Evolutionary conservation across 2,797 vertebrate species (phyloP).

Genomic region (Gymnoscopelus braueri): DNA sequence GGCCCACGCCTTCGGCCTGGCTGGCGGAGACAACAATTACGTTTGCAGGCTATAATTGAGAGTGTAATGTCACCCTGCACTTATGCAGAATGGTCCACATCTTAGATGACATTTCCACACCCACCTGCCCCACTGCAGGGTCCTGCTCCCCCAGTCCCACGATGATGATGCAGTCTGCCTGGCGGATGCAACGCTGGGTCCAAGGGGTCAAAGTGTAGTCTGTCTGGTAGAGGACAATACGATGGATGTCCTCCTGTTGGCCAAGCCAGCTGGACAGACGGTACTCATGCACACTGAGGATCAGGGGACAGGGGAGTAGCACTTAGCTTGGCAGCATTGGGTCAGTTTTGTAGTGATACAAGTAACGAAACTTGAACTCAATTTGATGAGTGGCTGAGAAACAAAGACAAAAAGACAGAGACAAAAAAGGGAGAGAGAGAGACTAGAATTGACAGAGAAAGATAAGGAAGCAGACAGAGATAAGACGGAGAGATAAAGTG

Average conservation of each 20-base stretch:
- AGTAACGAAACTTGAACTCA: constrained; percentile 35
- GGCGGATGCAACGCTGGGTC: constrained; percentile 95
- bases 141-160: constrained; percentile 95
- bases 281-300: constrained; percentile 90
- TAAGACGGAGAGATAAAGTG: constrained; percentile 9
- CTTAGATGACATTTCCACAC: constrained; percentile 2
- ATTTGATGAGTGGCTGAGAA: constrained; percentile 25
- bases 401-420: neutral
- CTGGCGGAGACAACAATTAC: too few relatives aligned
- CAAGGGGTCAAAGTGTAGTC: constrained; percentile 91
- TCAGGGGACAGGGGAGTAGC: constrained; percentile 14
- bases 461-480: constrained; percentile 1
- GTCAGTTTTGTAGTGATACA: constrained; percentile 30
- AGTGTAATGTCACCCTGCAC: neutral
- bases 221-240: constrained; percentile 94
- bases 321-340: constrained; percentile 26
- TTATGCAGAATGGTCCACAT: neutral
- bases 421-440: constrained; percentile 3
- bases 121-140: constrained; percentile 85
- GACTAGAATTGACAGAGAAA: neutral
- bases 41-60: too few relatives aligned
- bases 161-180: constrained; percentile 94
- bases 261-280: constrained; percentile 95
- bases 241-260: constrained; percentile 96
- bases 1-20: too few relatives aligned